These are phyloP conservation scores for Typhlichthys eigenmanni DNA, from an alignment of 2,797 vertebrate genomes.

Conservation along the genomic window DNA sequence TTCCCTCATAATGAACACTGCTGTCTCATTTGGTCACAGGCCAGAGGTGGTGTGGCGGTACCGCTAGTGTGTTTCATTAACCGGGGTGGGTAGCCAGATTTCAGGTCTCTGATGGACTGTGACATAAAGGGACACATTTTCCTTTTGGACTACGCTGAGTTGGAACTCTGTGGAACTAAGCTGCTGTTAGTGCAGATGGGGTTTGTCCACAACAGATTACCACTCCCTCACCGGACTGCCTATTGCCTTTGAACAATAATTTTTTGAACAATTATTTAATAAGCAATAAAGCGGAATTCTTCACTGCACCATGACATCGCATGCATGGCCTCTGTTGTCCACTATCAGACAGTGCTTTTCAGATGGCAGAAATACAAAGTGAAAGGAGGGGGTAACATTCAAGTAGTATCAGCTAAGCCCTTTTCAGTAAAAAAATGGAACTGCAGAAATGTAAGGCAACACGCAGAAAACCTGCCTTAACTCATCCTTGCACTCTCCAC, in stretches of 20 bases:
- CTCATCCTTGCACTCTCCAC: constrained; percentile 8
- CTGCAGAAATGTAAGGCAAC: neutral
- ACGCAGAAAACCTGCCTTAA: neutral
- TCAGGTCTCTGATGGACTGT: constrained; percentile 73
- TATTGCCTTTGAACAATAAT: constrained; percentile 56
- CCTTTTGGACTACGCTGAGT: constrained; percentile 47
- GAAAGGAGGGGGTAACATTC: no score
- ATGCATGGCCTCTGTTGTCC: constrained; percentile 31
- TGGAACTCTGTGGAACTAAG: constrained; percentile 70
- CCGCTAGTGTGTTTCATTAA: constrained; percentile 66
- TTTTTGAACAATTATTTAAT: constrained; percentile 62
- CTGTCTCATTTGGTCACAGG: constrained; percentile 53
- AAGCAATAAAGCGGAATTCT: constrained; percentile 71
- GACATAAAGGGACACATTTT: constrained; percentile 66
- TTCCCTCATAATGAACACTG: constrained; percentile 66
- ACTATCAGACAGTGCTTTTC: constrained; percentile 43
- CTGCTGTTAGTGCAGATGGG: constrained; percentile 71
- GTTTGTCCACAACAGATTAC: constrained; percentile 67
- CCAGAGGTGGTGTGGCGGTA: constrained; percentile 53
- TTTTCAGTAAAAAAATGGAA: neutral
- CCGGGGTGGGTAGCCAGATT: constrained; percentile 71
- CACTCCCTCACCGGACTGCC: constrained; percentile 50
- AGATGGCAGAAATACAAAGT: no score
- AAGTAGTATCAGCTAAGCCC: no score
- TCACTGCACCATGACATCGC: constrained; percentile 55